A percentile compares a stretch with the other conserved stretches of the same genome.
Evolutionary conservation across 2,888 invertebrate genomes (phyloP).

Genomic region (Cephalotes varians): DNA sequence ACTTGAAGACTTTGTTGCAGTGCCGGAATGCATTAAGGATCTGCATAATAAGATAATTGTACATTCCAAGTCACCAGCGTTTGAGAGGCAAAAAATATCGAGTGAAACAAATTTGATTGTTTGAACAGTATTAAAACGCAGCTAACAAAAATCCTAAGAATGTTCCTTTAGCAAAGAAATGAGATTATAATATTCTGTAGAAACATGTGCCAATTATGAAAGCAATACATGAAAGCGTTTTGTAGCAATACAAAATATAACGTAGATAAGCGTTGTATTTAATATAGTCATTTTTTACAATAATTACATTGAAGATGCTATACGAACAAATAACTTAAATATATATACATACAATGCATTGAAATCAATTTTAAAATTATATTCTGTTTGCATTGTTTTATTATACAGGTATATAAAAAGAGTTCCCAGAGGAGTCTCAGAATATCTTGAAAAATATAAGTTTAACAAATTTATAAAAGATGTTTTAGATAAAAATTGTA

Average conservation of each 20-base stretch:
- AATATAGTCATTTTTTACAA: neutral
- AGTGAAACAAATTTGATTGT: slow-evolving; percentile 73
- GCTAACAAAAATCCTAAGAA: neutral
- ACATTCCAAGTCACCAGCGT: slow-evolving; percentile 74
- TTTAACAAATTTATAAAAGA: too few species aligned
- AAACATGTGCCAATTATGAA: slow-evolving; percentile 11
- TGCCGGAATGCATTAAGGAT: slow-evolving; percentile 81
- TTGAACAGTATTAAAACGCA: slow-evolving; percentile 74
- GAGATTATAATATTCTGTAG: slow-evolving; percentile 11
- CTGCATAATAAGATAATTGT: slow-evolving; percentile 78
- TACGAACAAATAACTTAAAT: slow-evolving; percentile 17
- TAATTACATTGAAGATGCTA: neutral
- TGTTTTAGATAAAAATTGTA: too few species aligned
- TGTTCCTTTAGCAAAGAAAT: neutral
- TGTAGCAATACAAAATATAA: neutral
- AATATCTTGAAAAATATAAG: too few species aligned
- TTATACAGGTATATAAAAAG: too few species aligned
- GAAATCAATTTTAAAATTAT: neutral
- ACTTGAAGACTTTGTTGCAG: slow-evolving; percentile 86
- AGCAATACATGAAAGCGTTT: neutral
- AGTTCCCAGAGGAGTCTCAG: too few species aligned
- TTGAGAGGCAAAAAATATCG: slow-evolving; percentile 67
- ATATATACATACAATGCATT: neutral
- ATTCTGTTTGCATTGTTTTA: neutral
- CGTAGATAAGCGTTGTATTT: neutral